Evolutionary conservation across 2,888 invertebrate genomes (phyloP), one percentile per base, ranked within the genome.

Genomic region (Noctuana brunneofusca): DNA sequence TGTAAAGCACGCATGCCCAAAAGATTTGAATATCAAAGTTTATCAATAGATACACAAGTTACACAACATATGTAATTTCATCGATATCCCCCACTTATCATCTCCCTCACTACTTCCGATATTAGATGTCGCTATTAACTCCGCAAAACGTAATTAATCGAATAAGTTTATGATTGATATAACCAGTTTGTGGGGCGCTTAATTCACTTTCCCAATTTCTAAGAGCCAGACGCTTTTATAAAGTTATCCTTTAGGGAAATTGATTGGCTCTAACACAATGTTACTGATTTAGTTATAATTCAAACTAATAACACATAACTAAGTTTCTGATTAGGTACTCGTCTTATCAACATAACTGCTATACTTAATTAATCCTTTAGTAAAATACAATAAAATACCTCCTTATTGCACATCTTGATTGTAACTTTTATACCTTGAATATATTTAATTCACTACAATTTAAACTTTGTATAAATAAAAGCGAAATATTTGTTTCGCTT

Each of bases 81-180:
- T 63, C 62, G 62, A 63, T 63, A 63, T 27, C 41, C 20, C 63
- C 56, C 24, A 56, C 49, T n/a, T 43, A 32, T 41, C 43, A 41
- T 24, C 60, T 65, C 66, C 89, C 77, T 73, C 87, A 74, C 85
- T 88, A 73, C 70, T 66, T 66, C 74, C 82, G 80, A 87, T 90
- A 90, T 89, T 90, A 90, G 90, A 89, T 90, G 91, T 89, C 88
- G 89, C 91, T 89, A 91, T 91, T 91, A 91, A 90, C 90, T 90
- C 89, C 91, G 90, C 90, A 91, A 91, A 91, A 91, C 89, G 90
- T 91, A 91, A 91, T 91, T 91, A 91, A 91, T 91, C 86, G 91
- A 91, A 89, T 91, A 91, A 91, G 88, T 91, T 91, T 91, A 91
- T 91, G 91, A 91, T 91, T 91, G 91, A 91, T 91, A 91, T 91